These are phyloP conservation scores for Ceratina japonica DNA, from an alignment of 1,140 invertebrate genomes.

Conservation along the genomic window DNA sequence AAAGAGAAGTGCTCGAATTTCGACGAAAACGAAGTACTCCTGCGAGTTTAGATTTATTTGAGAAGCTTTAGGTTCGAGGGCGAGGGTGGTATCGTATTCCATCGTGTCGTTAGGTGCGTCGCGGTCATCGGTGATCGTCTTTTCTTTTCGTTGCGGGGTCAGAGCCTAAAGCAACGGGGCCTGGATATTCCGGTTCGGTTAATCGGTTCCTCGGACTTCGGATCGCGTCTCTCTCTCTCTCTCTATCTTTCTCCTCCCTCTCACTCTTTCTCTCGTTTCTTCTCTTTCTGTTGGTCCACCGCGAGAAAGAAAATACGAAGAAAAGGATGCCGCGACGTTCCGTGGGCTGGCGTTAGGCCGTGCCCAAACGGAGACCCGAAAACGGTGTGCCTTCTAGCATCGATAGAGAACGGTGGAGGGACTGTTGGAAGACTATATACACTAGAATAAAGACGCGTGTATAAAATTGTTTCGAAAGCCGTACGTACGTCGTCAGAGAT, in stretches of 20 bases:
- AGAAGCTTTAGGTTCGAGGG: too few relatives aligned
- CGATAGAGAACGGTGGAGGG: neutral
- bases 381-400: slow-evolving; percentile 19
- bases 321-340: slow-evolving; percentile 25
- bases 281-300: neutral
- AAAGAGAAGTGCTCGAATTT: too few relatives aligned
- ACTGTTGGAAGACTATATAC: neutral
- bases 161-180: slow-evolving; percentile 67
- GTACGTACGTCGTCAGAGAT: too few relatives aligned
- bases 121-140: neutral
- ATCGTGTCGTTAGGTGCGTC: neutral
- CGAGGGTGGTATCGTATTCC: neutral
- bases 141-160: slow-evolving; percentile 23
- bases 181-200: slow-evolving; percentile 71
- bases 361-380: slow-evolving; percentile 25
- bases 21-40: too few relatives aligned
- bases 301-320: slow-evolving; percentile 34
- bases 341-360: neutral
- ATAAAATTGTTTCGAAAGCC: too few relatives aligned
- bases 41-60: too few relatives aligned
- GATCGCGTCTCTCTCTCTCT: neutral
- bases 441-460: neutral
- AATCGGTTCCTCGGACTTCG: slow-evolving; percentile 68
- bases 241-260: neutral
- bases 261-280: neutral